Evolutionary conservation across 2,797 vertebrate species (phyloP).

Genomic region (Vespertilio murinus): DNA sequence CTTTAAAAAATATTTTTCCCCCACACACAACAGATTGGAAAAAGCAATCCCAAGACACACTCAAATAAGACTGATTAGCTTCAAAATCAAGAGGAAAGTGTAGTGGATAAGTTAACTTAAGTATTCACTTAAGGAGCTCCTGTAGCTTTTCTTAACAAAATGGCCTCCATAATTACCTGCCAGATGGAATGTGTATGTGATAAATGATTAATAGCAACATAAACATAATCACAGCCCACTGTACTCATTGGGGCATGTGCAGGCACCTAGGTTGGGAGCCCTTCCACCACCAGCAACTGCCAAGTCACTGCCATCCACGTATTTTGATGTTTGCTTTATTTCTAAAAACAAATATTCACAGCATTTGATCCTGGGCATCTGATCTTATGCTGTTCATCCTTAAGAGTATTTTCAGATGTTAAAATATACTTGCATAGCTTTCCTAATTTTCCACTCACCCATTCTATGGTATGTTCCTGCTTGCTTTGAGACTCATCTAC

Average conservation of each 20-base stretch:
- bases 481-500: background rate
- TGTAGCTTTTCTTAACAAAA: background rate
- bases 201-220: background rate
- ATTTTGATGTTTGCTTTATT: background rate
- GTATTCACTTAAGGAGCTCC: too few relatives aligned
- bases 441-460: background rate
- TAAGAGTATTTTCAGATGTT: background rate
- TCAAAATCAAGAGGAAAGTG: background rate
- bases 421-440: background rate
- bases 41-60: background rate
- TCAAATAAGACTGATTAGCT: background rate
- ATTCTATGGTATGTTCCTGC: background rate
- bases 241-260: accelerated
- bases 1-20: background rate
- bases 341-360: background rate
- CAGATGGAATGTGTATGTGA: accelerated
- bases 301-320: accelerated
- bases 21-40: background rate
- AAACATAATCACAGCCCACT: accelerated
- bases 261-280: accelerated
- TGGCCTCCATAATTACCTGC: background rate
- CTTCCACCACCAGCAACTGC: accelerated
- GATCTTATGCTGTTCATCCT: background rate
- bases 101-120: background rate
- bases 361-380: background rate